Base-by-base conservation (phyloP, 2,888 invertebrate species). In the Heliconius ismenius region DNA sequence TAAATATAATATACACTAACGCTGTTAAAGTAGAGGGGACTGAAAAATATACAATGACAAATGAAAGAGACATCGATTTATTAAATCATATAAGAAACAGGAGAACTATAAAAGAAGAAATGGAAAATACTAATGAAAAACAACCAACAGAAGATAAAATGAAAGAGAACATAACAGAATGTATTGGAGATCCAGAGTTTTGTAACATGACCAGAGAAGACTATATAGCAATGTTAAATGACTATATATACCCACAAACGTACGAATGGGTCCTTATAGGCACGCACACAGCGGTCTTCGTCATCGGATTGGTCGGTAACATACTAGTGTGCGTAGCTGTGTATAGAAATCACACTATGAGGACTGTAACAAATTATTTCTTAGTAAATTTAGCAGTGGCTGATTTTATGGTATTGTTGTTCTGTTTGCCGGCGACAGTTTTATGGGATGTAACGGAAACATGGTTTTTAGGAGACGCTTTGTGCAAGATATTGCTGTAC, bases 351-450 rank as follows among this genome's bases (percentile, higher is more conserved):
- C 96, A 96, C 81, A 95, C 96, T 2, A 98, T 98, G 98, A 95
- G 98, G 77, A 98, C 98, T 0, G 98, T 98, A 28, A 98, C 98
- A 64, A 98, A 99, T 89, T 97, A 97, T 87, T 98, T 98, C 88
- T 97, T 98, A 84, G 98, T 98, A 63, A 98, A 98, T 88, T 92
- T 98, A 84, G 98, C 98, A 0, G 95, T 96, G 10, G 97, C 97
- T 0, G 98, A 98, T 87, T 97, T 98, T 84, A 95, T 98, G 92
- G 98, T 98, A 80, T 96, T 98, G 73, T 88, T 98, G 73, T 95
- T 98, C 81, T 98, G 98, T 88, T 94, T 98, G 79, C 98, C 98
- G 0, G 96, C 98, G 0, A 97, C 98, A 0, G 97, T 98, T 10
- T 90, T 98, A 1, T 98, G 98, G 97, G 98, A 99, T 88, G 97